Evolutionary conservation across 1,140 invertebrate genomes (phyloP).

Genomic region (Araneus ventricosus): DNA sequence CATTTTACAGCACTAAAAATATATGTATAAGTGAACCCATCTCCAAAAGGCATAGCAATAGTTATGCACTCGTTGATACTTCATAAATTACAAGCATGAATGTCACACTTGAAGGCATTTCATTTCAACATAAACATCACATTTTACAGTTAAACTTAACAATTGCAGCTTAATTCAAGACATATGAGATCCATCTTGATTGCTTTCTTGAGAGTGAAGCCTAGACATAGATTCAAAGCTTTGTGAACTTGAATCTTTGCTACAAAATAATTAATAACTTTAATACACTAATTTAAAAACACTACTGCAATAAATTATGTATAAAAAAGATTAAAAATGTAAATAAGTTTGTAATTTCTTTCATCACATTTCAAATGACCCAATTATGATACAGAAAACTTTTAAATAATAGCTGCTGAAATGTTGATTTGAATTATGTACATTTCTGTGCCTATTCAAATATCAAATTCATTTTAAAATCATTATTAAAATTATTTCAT

Average conservation of each 20-base stretch:
- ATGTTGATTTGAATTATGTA: too few relatives aligned
- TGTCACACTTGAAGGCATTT: neutral
- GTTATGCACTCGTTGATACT: neutral
- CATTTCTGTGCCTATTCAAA: too few relatives aligned
- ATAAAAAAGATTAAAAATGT: too few relatives aligned
- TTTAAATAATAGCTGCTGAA: too few relatives aligned
- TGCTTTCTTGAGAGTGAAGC: neutral
- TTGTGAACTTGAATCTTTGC: constrained; percentile 1
- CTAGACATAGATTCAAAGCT: constrained; percentile 19
- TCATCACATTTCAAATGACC: too few relatives aligned
- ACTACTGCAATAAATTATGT: too few relatives aligned
- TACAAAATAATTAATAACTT: neutral
- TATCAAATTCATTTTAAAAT: too few relatives aligned
- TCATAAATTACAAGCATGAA: neutral
- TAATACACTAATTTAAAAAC: too few relatives aligned
- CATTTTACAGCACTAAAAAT: neutral
- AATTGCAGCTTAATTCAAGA: neutral
- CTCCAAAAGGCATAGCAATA: neutral
- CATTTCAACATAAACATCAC: neutral
- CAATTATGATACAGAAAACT: too few relatives aligned
- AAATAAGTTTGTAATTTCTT: too few relatives aligned
- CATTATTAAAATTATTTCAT: too few relatives aligned
- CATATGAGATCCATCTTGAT: neutral
- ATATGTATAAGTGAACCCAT: neutral
- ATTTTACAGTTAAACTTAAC: neutral